Base-by-base conservation (phyloP, 1,140 invertebrate genomes). In the Diabrotica undecimpunctata region DNA sequence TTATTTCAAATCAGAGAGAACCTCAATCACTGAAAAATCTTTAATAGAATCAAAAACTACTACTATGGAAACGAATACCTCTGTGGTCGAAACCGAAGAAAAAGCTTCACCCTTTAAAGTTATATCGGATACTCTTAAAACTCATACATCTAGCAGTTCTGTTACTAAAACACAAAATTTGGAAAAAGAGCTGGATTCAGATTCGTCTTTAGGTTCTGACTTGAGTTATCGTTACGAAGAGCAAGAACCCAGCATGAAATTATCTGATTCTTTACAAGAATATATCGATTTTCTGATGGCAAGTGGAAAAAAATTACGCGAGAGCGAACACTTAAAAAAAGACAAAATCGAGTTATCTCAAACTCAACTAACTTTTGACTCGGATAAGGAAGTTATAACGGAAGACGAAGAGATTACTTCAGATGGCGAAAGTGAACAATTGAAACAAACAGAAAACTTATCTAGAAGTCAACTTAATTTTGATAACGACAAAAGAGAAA, bases 11-110 rank as follows among this genome's bases (percentile, higher is more conserved):
- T 51, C 46, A 13, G 64, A 66, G 36, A 66, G 65, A 37, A 53
- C 37, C 38, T 46, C 56, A 0, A 59, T 60, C n/a, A 56, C 36
- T n/a, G 58, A 51, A 56, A 53, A 66, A 58, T 62, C 62, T 35
- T 37, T 39, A 25, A 64, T 52, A 55, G 50, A 56, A 10, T 58
- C 67, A 35, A 35, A 14, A 66, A 66, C 14, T 35, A 54, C 53
- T 11, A 56, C 67, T 38, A 36, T 51, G 12, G 61, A 64, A 12
- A 54, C 46, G 36, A 58, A 37, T 54, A 13, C 58, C 38, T 53
- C 37, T 54, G 59, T 56, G 37, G 53, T 54, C 14, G 58, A 61
- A 11, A 36, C 9, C 7, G 13, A 8, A 11, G 12, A 38, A 12
- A 60, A 0, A 35, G 11, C 11, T 11, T n/a, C n/a, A n/a, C n/a